Evolutionary conservation across 2,888 invertebrate species (phyloP).

Genomic region (Nyleta sp.): DNA sequence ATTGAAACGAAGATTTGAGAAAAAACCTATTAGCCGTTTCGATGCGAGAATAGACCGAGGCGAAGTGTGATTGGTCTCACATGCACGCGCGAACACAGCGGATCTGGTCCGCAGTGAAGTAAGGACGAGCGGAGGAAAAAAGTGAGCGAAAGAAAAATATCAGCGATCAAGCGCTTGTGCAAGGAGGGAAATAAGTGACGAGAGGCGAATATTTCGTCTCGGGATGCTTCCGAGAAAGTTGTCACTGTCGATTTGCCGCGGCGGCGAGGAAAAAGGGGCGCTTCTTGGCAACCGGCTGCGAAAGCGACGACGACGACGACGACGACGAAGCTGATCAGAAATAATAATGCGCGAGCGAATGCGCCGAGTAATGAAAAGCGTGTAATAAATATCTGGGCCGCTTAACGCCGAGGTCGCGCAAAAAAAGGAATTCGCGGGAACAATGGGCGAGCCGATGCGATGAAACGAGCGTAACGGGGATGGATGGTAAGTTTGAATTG

Average conservation of each 20-base stretch:
- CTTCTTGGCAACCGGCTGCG: too few species aligned
- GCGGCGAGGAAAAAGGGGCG: constrained; percentile 25
- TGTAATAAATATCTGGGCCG: constrained; percentile 39
- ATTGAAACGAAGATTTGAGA: constrained; percentile 35
- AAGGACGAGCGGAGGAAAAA: constrained; percentile 21
- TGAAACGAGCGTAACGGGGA: constrained; percentile 72
- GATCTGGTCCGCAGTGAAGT: constrained; percentile 44
- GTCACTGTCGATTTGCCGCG: constrained; percentile 59
- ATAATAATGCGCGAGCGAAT: constrained; percentile 57
- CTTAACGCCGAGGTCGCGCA: constrained; percentile 65
- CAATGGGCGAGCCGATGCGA: constrained; percentile 77
- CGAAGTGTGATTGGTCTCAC: constrained; percentile 34
- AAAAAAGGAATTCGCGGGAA: constrained; percentile 69
- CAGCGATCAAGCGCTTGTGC: constrained; percentile 46
- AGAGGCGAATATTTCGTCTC: constrained; percentile 34
- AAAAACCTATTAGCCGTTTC: constrained; percentile 38
- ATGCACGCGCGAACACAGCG: constrained; percentile 52
- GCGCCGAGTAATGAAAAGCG: constrained; percentile 34
- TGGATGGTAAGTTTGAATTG: constrained; percentile 56
- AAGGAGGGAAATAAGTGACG: constrained; percentile 37
- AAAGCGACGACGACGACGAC: too few species aligned
- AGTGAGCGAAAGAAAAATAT: constrained; percentile 51
- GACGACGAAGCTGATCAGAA: constrained; percentile 35
- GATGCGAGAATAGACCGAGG: constrained; percentile 41
- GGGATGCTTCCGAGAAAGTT: constrained; percentile 66